A percentile compares a stretch with the other conserved stretches of the same genome.
Evolutionary conservation across 2,797 vertebrate species (phyloP).

Genomic region (Sternarchorhynchus goeldii): DNA sequence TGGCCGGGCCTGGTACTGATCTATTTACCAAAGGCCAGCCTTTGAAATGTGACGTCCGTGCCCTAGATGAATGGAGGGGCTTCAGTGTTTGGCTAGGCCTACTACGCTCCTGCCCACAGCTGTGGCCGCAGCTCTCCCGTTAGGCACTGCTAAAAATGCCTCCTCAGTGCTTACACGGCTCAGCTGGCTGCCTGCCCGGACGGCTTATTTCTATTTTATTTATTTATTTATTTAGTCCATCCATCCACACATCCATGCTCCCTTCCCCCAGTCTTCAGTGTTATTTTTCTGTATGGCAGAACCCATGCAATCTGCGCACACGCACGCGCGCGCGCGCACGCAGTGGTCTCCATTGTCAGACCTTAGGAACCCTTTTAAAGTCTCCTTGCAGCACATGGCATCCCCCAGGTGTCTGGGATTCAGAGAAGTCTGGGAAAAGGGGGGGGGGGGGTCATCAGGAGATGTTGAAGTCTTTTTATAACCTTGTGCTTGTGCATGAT

Average conservation of each 20-base stretch:
- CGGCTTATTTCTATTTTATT: not conserved
- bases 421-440: not conserved
- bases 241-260: not conserved
- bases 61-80: constrained; percentile 37
- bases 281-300: not conserved
- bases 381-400: not conserved
- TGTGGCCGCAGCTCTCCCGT: not conserved
- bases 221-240: no score
- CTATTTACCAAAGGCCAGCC: constrained; percentile 47
- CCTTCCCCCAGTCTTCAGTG: not conserved
- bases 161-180: not conserved
- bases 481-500: constrained; percentile 30
- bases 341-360: constrained; percentile 13
- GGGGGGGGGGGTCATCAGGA: not conserved
- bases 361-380: constrained; percentile 25
- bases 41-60: constrained; percentile 48
- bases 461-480: constrained; percentile 27
- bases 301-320: not conserved
- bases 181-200: no score
- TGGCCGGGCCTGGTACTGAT: constrained; percentile 28
- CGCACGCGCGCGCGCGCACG: not conserved
- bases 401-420: not conserved
- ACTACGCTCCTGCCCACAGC: constrained; percentile 2
- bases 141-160: not conserved
- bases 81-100: constrained; percentile 20